phyloP scores from a whole-genome alignment of 2,113 vertebrate genomes.

The Nothobranchius kuhntae region DNA sequence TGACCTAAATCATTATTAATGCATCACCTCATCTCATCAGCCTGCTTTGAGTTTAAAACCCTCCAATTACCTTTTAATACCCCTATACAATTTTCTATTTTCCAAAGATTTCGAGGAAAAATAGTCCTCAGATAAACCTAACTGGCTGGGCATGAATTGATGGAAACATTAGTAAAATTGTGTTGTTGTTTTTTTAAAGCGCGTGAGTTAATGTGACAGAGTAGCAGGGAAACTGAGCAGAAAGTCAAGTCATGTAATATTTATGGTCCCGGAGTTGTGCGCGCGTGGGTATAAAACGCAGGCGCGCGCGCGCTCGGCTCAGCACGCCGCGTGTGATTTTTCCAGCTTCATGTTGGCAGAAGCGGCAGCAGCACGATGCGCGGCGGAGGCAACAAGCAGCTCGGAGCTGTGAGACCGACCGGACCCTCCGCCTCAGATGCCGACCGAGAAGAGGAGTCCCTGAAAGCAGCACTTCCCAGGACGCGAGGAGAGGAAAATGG shows the following conservation, averaged over 20 bases:
- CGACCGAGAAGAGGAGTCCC: conserved; percentile 64
- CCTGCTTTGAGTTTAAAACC: not conserved
- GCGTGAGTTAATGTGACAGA: not conserved
- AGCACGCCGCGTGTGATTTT: conserved; percentile 62
- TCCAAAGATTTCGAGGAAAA: no score
- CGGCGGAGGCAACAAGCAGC: conserved; percentile 32
- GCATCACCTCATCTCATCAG: not conserved
- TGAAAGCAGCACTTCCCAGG: conserved; percentile 46
- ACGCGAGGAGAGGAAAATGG: not conserved
- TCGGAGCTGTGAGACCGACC: conserved; percentile 39
- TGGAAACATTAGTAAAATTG: not conserved
- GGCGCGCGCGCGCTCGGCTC: conserved; percentile 39
- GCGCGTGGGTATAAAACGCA: conserved; percentile 40
- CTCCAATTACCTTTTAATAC: not conserved
- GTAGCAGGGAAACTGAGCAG: conserved; percentile 13
- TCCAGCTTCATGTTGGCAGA: conserved; percentile 69
- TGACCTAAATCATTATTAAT: conserved; percentile 3
- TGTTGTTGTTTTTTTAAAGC: not conserved
- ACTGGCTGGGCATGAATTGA: no score
- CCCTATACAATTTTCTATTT: not conserved
- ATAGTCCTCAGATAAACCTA: no score
- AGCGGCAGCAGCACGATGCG: conserved; percentile 59
- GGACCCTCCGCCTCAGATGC: conserved; percentile 64
- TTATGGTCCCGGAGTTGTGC: conserved; percentile 50
- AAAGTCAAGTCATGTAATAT: conserved; percentile 47